Base-by-base conservation (phyloP, 2,888 invertebrate genomes). In the Exocentrus adspersus region DNA sequence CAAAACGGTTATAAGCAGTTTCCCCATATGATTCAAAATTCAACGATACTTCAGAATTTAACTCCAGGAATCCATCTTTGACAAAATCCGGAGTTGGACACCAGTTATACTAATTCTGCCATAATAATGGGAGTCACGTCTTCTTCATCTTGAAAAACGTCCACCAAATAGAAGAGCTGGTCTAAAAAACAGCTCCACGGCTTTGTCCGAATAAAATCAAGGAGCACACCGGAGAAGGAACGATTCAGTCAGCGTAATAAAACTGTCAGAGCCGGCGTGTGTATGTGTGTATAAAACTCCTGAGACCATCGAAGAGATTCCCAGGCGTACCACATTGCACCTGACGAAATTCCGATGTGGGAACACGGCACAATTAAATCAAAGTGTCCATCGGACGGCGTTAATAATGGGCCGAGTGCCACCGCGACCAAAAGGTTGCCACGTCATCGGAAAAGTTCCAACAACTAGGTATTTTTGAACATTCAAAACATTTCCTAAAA, bases 361-460 rank as follows among this genome's bases (percentile, higher is more conserved):
- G 72, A 77, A 75, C n/a, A n/a, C 71, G 65, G 69, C 75, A 78
- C 80, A 79, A 81, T 80, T 81, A 80, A 80, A 81, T 80, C 80
- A 79, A 79, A 74, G 75, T 75, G 79, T 78, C 72, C 75, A 71
- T 67, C 74, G 76, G 73, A 73, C 79, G 78, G 80, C 71, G 75
- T 77, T 75, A 75, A 75, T 75, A 75, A 77, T 72, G 72, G 68
- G 72, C 68, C 69, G 64, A 64, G 72, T 75, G 77, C 76, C 78
- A 76, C 78, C 76, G 72, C 2, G 65, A 68, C 65, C 60, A 58
- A 42, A 43, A 64, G 58, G 68, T 68, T 65, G 68, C 65, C 65
- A 62, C n/a, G 19, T 64, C 45, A 17, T 46, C 46, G 43, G 62
- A 52, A 32, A n/a, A n/a, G n/a, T n/a, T n/a, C n/a, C n/a, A n/a